Percentiles rank a stretch among this genome's conserved stretches.
Conservation (phyloP, 2,797 vertebrate species). For the Alcedo quadribrachys region DNA sequence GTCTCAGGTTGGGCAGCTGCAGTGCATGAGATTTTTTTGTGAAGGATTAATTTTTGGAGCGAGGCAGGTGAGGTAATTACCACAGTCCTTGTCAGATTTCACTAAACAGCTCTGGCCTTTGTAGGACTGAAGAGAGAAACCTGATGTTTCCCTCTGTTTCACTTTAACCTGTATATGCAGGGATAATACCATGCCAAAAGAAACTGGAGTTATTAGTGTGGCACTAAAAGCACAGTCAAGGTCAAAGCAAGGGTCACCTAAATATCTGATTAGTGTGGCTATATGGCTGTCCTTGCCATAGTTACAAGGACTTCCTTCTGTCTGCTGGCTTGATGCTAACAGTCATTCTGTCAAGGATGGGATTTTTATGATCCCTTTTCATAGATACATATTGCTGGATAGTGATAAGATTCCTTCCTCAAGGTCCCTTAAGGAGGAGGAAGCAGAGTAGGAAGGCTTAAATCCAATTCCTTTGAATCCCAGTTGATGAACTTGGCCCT, state of each 20-base stretch:
- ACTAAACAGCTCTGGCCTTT: neutral
- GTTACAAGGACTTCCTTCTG: neutral
- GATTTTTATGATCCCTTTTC: conserved; percentile 14
- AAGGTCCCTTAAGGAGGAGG: neutral
- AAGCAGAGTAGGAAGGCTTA: neutral
- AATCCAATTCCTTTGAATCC: conserved; percentile 7
- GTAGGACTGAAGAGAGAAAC: neutral
- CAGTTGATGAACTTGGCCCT: neutral
- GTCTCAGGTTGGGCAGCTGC: conserved; percentile 12
- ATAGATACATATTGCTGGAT: neutral
- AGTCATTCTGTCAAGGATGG: neutral
- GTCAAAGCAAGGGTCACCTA: neutral
- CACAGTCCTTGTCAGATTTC: neutral
- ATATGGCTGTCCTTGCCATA: neutral
- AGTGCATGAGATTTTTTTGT: neutral
- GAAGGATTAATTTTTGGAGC: neutral
- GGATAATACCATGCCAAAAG: neutral
- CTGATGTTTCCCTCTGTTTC: neutral
- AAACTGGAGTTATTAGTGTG: neutral
- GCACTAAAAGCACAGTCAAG: neutral
- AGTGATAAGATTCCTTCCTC: conserved; percentile 10
- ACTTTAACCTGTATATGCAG: neutral
- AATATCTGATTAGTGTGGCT: neutral
- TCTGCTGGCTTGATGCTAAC: neutral
- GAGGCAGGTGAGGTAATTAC: conserved; percentile 20